A percentile compares a stretch with the other conserved stretches of the same genome.
These are phyloP conservation scores for Phenacoccus solenopsis DNA, from an alignment of 1,140 invertebrate genomes.

Conservation along the genomic window DNA sequence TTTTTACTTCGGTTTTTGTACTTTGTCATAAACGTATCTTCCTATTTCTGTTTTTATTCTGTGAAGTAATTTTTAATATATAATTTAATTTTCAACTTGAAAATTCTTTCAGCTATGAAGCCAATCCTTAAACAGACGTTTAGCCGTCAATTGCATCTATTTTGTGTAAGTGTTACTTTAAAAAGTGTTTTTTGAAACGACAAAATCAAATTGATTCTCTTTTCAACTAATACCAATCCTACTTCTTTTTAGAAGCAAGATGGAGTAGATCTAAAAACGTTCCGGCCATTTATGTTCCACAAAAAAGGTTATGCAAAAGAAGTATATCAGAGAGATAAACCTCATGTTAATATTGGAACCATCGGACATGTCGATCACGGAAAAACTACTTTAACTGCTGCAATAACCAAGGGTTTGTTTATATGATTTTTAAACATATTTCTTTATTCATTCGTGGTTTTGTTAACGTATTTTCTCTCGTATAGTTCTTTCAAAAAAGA, in stretches of 20 bases:
- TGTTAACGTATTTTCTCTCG: conserved; percentile 48
- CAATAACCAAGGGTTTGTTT: conserved; percentile 78
- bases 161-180: neutral
- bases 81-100: no score
- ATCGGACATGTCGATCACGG: conserved; percentile 99
- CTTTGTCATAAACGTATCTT: no score
- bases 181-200: no score
- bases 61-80: no score
- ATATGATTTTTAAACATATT: conserved; percentile 57
- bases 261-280: neutral
- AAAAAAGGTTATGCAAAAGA: conserved; percentile 46
- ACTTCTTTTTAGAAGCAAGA: neutral
- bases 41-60: no score
- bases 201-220: no score
- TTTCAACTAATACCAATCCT: no score
- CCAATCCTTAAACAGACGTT: neutral
- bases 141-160: neutral
- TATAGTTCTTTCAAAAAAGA: conserved; percentile 61
- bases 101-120: neutral
- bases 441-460: conserved; percentile 81
- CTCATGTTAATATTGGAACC: conserved; percentile 96
- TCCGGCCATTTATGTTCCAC: neutral
- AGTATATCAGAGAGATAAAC: conserved; percentile 65
- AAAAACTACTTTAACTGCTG: conserved; percentile 97
- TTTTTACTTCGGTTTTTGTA: no score